These are phyloP conservation scores for Peribatodes rhomboidaria DNA, from an alignment of 2,888 invertebrate species.

Conservation along the genomic window DNA sequence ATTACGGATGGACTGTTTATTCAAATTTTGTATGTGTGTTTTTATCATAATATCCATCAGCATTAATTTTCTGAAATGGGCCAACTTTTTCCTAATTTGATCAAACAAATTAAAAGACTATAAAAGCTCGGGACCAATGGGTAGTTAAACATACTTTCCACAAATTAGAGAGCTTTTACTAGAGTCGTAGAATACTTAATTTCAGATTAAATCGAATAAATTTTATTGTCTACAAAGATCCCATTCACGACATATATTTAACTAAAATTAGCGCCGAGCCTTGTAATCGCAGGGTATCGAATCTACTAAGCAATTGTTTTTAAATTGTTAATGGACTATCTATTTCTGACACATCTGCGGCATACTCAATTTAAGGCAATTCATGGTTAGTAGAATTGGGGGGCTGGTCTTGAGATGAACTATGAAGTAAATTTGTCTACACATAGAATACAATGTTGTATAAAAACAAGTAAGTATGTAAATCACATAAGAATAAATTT, in stretches of 20 bases:
- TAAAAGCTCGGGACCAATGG: constrained; percentile 28
- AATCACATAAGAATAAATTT: too few relatives aligned
- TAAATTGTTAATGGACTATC: too few relatives aligned
- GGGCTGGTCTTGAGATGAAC: too few relatives aligned
- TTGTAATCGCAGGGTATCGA: too few relatives aligned
- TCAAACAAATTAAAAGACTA: constrained; percentile 37
- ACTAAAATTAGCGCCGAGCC: not conserved
- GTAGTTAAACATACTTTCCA: constrained; percentile 26
- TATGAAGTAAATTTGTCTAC: not conserved
- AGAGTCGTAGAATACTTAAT: constrained; percentile 24
- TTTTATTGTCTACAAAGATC: constrained; percentile 5
- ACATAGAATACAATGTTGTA: too few relatives aligned
- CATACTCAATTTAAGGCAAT: too few relatives aligned
- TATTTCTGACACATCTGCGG: too few relatives aligned
- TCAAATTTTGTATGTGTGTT: constrained; percentile 57
- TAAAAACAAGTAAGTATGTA: too few relatives aligned
- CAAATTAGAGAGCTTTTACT: constrained; percentile 27
- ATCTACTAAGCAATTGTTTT: too few relatives aligned
- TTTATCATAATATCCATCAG: constrained; percentile 58
- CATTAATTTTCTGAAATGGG: constrained; percentile 47
- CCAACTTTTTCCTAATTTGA: constrained; percentile 36
- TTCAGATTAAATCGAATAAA: constrained; percentile 25
- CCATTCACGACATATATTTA: not conserved
- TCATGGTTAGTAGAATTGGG: too few relatives aligned
- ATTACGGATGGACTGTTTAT: constrained; percentile 51